phyloP scores from a whole-genome alignment of 2,797 vertebrate species.

The Halcyon leucocephala region DNA sequence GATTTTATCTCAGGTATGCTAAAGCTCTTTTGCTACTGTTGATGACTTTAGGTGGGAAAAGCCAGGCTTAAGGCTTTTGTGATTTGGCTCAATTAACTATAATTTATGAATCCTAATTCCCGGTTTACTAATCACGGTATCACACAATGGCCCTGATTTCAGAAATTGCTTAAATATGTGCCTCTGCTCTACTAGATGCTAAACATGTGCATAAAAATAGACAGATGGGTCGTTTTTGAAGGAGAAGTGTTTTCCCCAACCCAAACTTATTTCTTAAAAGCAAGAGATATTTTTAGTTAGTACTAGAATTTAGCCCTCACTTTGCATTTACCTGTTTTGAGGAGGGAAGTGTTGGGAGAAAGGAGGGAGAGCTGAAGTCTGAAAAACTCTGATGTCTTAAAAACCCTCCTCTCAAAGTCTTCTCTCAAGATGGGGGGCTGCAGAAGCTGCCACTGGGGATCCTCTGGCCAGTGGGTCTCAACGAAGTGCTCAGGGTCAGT shows the following conservation, averaged over 20 bases:
- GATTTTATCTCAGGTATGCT: neutral
- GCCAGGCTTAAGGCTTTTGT: slow-evolving; percentile 7
- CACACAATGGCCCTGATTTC: slow-evolving; percentile 28
- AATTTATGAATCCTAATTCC: slow-evolving; percentile 40
- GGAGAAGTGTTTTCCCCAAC: neutral
- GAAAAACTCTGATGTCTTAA: slow-evolving; percentile 87
- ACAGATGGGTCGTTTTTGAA: neutral
- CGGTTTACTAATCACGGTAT: neutral
- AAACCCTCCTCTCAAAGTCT: slow-evolving; percentile 82
- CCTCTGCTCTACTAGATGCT: neutral
- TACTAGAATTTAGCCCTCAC: rapidly evolving
- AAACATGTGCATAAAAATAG: neutral
- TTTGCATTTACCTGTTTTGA: slow-evolving; percentile 78
- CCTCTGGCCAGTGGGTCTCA: slow-evolving; percentile 84
- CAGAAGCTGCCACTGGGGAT: slow-evolving; percentile 85
- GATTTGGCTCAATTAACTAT: slow-evolving; percentile 8
- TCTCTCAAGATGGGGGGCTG: slow-evolving; percentile 67
- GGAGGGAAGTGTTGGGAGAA: slow-evolving; percentile 78
- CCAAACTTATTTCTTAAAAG: neutral
- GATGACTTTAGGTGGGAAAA: slow-evolving; percentile 8
- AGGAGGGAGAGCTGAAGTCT: slow-evolving; percentile 79
- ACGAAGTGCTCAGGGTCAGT: slow-evolving; percentile 84
- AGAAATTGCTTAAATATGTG: slow-evolving; percentile 9
- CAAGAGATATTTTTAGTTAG: neutral
- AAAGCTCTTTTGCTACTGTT: neutral